Percentiles rank a stretch among this genome's conserved stretches.
phyloP scores from a whole-genome alignment of 2,888 invertebrate genomes.

The Drosophila glabriapex region DNA sequence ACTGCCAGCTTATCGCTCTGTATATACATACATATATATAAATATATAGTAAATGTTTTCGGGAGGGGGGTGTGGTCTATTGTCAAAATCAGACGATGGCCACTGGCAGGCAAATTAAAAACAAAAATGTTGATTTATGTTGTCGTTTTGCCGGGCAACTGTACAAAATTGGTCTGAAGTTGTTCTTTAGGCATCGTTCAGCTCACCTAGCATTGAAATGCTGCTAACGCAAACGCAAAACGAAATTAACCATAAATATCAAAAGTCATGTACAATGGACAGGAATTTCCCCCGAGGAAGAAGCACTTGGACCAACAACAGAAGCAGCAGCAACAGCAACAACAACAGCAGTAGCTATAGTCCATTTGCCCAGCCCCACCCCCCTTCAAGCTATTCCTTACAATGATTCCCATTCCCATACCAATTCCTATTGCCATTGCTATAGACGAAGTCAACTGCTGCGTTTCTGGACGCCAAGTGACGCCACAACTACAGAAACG shows the following conservation, averaged over 20 bases:
- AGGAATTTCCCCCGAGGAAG: conserved; percentile 78
- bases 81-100: conserved; percentile 72
- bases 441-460: conserved; percentile 64
- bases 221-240: conserved; percentile 72
- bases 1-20: conserved; percentile 59
- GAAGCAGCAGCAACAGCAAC: conserved; percentile 4
- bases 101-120: conserved; percentile 67
- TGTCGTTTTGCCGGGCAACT: conserved; percentile 32
- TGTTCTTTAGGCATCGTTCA: conserved; percentile 35
- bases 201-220: conserved; percentile 72
- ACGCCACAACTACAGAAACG: conserved; percentile 60
- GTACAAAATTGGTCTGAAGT: conserved; percentile 39
- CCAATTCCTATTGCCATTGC: conserved; percentile 28
- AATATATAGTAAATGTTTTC: conserved; percentile 11
- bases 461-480: conserved; percentile 63
- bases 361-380: conserved; percentile 5
- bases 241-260: conserved; percentile 81
- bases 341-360: conserved; percentile 7
- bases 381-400: conserved; percentile 5
- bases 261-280: conserved; percentile 82
- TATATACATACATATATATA: not conserved
- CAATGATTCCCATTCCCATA: conserved; percentile 16
- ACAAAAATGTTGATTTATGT: conserved; percentile 78
- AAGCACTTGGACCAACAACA: conserved; percentile 36
- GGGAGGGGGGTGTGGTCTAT: conserved; percentile 36